phyloP scores from a whole-genome alignment of 2,797 vertebrate species.

The Sebastes baramenuke region DNA sequence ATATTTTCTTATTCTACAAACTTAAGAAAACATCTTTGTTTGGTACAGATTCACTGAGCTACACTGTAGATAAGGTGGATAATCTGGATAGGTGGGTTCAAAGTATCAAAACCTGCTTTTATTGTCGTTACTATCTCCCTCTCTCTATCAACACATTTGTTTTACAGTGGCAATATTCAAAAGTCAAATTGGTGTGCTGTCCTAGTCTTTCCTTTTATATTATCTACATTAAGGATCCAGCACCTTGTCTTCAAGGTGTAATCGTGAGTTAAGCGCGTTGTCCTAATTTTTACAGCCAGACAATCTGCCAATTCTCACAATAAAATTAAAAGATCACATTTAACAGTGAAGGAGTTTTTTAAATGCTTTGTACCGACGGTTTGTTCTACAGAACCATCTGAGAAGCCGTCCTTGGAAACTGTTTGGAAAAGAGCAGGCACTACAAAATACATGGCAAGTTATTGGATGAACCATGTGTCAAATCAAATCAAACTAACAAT shows the following conservation, averaged over 20 bases:
- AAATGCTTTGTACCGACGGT: not conserved
- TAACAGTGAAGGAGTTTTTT: not conserved
- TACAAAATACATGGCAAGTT: too few species aligned
- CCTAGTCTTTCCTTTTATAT: not conserved
- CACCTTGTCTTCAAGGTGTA: not conserved
- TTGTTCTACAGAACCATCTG: too few species aligned
- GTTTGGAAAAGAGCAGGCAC: too few species aligned
- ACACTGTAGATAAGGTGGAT: not conserved
- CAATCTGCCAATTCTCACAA: not conserved
- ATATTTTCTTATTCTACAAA: too few species aligned
- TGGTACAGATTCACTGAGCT: not conserved
- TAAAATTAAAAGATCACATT: not conserved
- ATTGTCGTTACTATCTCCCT: not conserved
- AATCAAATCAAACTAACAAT: too few species aligned
- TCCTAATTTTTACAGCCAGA: constrained; percentile 1
- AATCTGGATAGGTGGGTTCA: not conserved
- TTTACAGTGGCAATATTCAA: too few species aligned
- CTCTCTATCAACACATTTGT: not conserved
- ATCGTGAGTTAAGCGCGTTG: not conserved
- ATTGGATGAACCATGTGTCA: too few species aligned
- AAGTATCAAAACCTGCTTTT: constrained; percentile 18
- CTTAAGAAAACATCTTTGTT: too few species aligned
- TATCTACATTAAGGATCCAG: not conserved
- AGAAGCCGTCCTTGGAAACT: too few species aligned
- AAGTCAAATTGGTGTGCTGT: too few species aligned